Conservation (phyloP, 2,797 vertebrate species). For the Amblyopsis hoosieri region DNA sequence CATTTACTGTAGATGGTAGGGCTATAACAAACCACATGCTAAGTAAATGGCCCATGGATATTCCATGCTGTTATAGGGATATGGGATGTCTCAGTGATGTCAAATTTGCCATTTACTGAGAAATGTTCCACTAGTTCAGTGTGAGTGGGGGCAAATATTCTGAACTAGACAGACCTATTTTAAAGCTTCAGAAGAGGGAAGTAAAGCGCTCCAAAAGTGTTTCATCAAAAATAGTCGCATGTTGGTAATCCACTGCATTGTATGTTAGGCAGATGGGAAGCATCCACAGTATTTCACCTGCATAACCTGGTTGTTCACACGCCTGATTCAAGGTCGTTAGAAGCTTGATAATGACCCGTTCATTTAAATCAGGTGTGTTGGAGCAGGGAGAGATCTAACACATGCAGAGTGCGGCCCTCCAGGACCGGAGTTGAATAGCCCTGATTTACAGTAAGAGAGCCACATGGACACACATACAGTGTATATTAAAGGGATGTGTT, state of each 20-base stretch:
- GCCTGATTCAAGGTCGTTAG: no score
- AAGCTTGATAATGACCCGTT: no score
- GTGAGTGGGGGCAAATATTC: conserved; percentile 29
- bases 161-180: conserved; percentile 30
- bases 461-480: conserved; percentile 33
- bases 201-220: conserved; percentile 27
- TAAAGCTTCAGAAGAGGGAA: conserved; percentile 24
- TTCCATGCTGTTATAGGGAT: conserved; percentile 1
- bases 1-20: conserved; percentile 11
- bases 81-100: conserved; percentile 32
- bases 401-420: no score
- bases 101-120: conserved; percentile 27
- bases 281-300: no score
- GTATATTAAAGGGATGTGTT: conserved; percentile 73
- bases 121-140: conserved; percentile 35
- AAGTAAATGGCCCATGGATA: conserved; percentile 13
- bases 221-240: conserved; percentile 43
- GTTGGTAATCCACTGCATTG: not conserved
- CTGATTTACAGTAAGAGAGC: conserved; percentile 45
- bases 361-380: no score
- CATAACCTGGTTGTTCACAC: no score
- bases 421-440: no score
- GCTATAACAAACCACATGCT: conserved; percentile 16
- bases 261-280: not conserved
- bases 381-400: no score